A percentile compares a stretch with the other conserved stretches of the same genome.
phyloP scores from a whole-genome alignment of 2,797 vertebrate genomes.

The Adrianichthys oophorus region DNA sequence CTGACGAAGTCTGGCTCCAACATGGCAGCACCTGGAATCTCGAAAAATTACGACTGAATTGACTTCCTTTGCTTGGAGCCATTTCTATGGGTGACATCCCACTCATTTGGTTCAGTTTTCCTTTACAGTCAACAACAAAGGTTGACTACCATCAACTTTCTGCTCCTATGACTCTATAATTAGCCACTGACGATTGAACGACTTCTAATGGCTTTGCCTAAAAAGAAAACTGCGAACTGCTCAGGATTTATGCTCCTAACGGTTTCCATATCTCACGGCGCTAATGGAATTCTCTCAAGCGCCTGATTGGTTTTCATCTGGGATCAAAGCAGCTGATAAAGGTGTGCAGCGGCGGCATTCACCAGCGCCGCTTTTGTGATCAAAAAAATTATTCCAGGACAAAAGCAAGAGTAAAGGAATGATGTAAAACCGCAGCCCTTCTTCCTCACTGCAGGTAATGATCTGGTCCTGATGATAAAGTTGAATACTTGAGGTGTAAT shows the following conservation, averaged over 20 bases:
- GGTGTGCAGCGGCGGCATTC: conserved; percentile 41
- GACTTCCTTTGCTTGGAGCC: too few species aligned
- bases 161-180: conserved; percentile 66
- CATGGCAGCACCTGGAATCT: too few species aligned
- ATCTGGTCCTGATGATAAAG: too few species aligned
- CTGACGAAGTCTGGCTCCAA: too few species aligned
- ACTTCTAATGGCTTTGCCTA: conserved; percentile 73
- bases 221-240: conserved; percentile 64
- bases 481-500: too few species aligned
- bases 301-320: conserved; percentile 68
- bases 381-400: conserved; percentile 27
- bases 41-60: too few species aligned
- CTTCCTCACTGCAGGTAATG: not conserved
- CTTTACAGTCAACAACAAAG: conserved; percentile 16
- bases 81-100: too few species aligned
- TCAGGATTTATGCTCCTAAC: conserved; percentile 63
- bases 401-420: conserved; percentile 1
- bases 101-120: too few species aligned
- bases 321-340: conserved; percentile 59
- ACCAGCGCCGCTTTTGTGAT: conserved; percentile 20
- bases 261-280: conserved; percentile 69
- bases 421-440: not conserved
- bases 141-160: conserved; percentile 29
- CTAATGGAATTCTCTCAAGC: conserved; percentile 66
- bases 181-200: conserved; percentile 71